Evolutionary conservation across 2,797 vertebrate genomes (phyloP).

Genomic region (Coracias cyanogaster): DNA sequence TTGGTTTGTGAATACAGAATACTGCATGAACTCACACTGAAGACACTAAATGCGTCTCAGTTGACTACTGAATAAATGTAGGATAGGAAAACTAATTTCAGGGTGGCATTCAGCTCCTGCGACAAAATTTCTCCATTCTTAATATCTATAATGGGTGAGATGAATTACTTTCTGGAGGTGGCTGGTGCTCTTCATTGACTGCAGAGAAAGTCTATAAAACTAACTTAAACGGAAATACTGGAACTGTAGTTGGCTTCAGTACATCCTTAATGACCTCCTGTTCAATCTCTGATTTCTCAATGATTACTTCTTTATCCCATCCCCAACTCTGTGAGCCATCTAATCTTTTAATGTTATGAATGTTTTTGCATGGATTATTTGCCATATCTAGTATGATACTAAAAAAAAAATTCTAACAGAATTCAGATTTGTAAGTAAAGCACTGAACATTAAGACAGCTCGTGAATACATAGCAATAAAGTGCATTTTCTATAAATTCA

Average conservation of each 20-base stretch:
- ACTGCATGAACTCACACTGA: background rate
- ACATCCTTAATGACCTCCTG: background rate
- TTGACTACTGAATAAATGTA: background rate
- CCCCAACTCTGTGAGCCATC: background rate
- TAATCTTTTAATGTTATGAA: background rate
- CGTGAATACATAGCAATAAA: background rate
- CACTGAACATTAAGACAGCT: background rate
- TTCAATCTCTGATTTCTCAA: background rate
- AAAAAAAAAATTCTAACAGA: background rate
- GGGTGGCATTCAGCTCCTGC: background rate
- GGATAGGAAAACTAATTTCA: conserved; percentile 20
- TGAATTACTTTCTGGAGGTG: background rate
- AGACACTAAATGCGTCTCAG: background rate
- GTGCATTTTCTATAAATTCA: background rate
- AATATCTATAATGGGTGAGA: background rate
- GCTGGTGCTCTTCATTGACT: background rate
- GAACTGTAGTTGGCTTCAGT: background rate
- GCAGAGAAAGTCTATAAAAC: background rate
- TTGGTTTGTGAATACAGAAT: background rate
- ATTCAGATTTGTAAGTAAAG: background rate
- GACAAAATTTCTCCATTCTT: background rate
- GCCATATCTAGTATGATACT: background rate
- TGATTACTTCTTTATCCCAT: background rate
- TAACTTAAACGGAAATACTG: background rate
- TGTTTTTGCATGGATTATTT: background rate